A percentile compares a stretch with the other conserved stretches of the same genome.
These are phyloP conservation scores for Drosophila silvestris DNA, from an alignment of 2,888 invertebrate genomes.

Conservation along the genomic window DNA sequence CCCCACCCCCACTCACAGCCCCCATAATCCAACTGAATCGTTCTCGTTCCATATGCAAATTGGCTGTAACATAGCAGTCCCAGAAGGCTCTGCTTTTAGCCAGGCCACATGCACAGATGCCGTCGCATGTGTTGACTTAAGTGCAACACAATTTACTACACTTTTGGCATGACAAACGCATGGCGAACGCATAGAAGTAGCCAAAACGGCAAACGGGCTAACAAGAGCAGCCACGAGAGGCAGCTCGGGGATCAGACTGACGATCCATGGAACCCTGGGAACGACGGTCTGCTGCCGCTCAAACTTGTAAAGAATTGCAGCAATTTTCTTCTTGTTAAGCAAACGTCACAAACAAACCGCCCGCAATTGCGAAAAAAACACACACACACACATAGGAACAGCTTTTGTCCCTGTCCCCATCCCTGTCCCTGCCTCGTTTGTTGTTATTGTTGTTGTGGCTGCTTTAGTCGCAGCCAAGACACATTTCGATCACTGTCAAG, in stretches of 20 bases:
- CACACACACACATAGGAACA: constrained; percentile 4
- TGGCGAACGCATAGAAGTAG: constrained; percentile 74
- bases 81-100: constrained; percentile 22
- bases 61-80: constrained; percentile 56
- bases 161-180: constrained; percentile 83
- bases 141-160: constrained; percentile 83
- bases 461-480: constrained; percentile 68
- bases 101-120: constrained; percentile 48
- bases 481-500: constrained; percentile 85
- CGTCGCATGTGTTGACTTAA: constrained; percentile 77
- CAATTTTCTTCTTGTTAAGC: constrained; percentile 84
- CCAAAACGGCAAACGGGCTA: constrained; percentile 49
- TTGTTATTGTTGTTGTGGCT: constrained; percentile 42
- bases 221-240: constrained; percentile 48
- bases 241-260: neutral
- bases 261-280: constrained; percentile 45
- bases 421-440: constrained; percentile 6
- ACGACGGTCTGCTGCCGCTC: constrained; percentile 42
- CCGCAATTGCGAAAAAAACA: constrained; percentile 74
- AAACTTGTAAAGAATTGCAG: constrained; percentile 81
- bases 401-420: constrained; percentile 27
- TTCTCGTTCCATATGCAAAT: constrained; percentile 65
- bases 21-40: neutral
- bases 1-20: neutral
- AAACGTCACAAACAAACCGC: constrained; percentile 81